Conservation (phyloP, 1,140 invertebrate species). For the Megalonaias nervosa region DNA sequence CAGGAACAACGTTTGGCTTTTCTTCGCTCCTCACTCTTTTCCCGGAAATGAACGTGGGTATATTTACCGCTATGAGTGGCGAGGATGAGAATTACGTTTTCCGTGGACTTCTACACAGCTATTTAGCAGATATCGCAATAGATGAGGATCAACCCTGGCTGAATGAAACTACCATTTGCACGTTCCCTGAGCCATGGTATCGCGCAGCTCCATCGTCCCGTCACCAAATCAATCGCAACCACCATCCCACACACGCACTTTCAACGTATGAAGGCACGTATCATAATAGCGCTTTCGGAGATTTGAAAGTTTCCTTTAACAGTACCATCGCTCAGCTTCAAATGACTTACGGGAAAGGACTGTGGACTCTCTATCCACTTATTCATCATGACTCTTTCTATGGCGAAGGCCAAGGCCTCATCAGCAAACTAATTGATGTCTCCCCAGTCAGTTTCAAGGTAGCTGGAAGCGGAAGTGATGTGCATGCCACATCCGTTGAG, state of each 20-base stretch:
- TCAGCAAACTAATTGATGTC: too few relatives aligned
- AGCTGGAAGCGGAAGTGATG: too few relatives aligned
- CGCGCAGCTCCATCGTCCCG: background rate
- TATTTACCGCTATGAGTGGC: slow-evolving; percentile 46
- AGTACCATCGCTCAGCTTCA: slow-evolving; percentile 21
- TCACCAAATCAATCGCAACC: slow-evolving; percentile 3
- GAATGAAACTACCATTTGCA: slow-evolving; percentile 44
- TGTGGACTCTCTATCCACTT: too few relatives aligned
- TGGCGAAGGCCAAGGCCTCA: too few relatives aligned
- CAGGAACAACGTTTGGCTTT: slow-evolving; percentile 49
- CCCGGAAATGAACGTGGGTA: slow-evolving; percentile 43
- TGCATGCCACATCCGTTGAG: too few relatives aligned
- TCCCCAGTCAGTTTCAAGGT: too few relatives aligned
- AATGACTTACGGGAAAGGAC: background rate
- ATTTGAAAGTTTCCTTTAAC: slow-evolving; percentile 9
- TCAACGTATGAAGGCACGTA: slow-evolving; percentile 25
- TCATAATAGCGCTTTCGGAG: slow-evolving; percentile 16
- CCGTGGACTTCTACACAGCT: slow-evolving; percentile 40
- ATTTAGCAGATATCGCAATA: slow-evolving; percentile 22
- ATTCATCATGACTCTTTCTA: too few relatives aligned
- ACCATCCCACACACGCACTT: slow-evolving; percentile 3
- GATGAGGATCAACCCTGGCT: slow-evolving; percentile 34
- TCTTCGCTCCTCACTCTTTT: slow-evolving; percentile 39
- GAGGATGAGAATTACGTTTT: slow-evolving; percentile 29
- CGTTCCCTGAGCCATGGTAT: slow-evolving; percentile 48